Base-by-base conservation (phyloP, 2,797 vertebrate genomes). In the Scolopax bukidnonensis region DNA sequence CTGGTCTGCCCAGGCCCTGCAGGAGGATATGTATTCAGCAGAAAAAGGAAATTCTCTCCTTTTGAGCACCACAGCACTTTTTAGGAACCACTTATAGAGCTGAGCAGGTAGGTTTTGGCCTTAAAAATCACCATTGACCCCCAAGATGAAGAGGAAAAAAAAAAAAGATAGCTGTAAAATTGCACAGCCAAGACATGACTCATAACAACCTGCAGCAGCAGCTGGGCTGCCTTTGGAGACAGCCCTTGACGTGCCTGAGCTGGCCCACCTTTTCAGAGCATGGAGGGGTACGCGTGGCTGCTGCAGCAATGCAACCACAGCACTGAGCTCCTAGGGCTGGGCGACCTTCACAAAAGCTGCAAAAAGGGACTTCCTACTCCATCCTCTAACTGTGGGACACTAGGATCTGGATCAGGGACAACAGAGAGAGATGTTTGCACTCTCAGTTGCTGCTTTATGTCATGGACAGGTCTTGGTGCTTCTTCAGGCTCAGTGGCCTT, bases 21-120 rank as follows among this genome's bases (percentile, higher is more conserved):
- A 2, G 32, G 30, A 71, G 28, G 36, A 60, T 3, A 4, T 10
- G 1, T 2, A 0, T 36, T 67, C 6, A 6, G 25, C 36, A 68
- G 45, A 67, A 90, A 80, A 74, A 80, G 18, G 13, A 56, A 88
- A 77, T 33, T 2, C 10, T 67, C 36, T 71, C 19, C 8, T 82
- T 84, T 81, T 53, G 30, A 73, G 12, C 6, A 56, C 30, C 23
- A 16, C 5, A 6, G 9, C 24, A 30, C 17, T 71, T 92, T 69
- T n/a, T 6, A 59, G 33, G 21, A 45, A 60, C 19, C 47, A 18
- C 45, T 54, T 67, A 41, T 32, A 75, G 5, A 70, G 11, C 33
- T 47, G 10, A 61, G 16, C 6, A 47, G 33, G 47, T 82, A 54
- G 27, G 6, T 19, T 80, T 86, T 71, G 40, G 25, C 36, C 45